phyloP scores from a whole-genome alignment of 2,797 vertebrate genomes.

The Sebastes variabilis region DNA sequence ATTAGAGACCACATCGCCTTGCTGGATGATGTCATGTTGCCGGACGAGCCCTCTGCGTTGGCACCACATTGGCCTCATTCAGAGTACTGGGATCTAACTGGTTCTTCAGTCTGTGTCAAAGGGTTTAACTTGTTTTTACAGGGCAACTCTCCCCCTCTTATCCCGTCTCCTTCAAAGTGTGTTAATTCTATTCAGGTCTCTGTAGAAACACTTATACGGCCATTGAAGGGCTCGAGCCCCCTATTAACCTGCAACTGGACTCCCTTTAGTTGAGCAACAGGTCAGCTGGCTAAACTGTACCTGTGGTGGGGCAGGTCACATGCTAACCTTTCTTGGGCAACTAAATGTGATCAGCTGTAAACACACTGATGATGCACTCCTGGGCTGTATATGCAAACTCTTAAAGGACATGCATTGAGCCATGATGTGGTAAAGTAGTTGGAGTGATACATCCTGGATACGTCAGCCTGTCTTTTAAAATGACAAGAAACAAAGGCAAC shows the following conservation, averaged over 20 bases:
- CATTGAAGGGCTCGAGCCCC: constrained; percentile 47
- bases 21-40: neutral
- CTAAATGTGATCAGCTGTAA: constrained; percentile 28
- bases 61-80: neutral
- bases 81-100: neutral
- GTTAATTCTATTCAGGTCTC: constrained; percentile 49
- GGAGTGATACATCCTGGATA: neutral
- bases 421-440: neutral
- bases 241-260: constrained; percentile 63
- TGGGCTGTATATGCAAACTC: neutral
- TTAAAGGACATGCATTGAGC: neutral
- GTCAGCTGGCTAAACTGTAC: constrained; percentile 43
- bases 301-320: constrained; percentile 39
- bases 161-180: constrained; percentile 34
- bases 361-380: neutral
- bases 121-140: constrained; percentile 46
- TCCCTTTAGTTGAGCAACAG: constrained; percentile 8
- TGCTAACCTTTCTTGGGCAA: constrained; percentile 20
- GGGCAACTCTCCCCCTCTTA: constrained; percentile 11
- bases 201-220: constrained; percentile 45
- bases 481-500: constrained; percentile 4
- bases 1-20: neutral
- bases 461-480: neutral
- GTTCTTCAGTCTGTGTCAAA: constrained; percentile 37
- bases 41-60: neutral